Evolutionary conservation across 2,888 invertebrate species (phyloP), one percentile per base, ranked within the genome.

Genomic region (Sminthurinus aureus): DNA sequence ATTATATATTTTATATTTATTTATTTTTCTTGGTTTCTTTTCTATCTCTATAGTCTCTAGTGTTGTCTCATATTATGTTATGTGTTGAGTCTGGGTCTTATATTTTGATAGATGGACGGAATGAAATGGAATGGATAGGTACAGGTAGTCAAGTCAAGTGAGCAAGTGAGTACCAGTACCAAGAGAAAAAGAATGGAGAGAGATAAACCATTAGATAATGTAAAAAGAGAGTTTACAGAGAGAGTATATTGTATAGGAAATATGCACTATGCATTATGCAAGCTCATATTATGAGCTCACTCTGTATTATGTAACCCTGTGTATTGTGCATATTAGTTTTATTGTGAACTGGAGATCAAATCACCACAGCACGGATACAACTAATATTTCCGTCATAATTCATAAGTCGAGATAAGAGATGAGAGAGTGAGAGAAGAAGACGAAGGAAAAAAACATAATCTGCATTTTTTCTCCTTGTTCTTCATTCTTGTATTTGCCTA

Each of bases 341-440:
- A 81, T 81, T 81, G 81, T 81, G 81, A 81, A 81, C 81, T 81
- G 58, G 81, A 81, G 81, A 81, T 81, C 81, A 81, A 81, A 81
- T 81, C 81, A 74, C 81, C 81, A 22, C 81, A 81, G 81, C 74
- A 81, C 81, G 81, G 81, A 81, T 81, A 81, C 81, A 58, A 73
- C 81, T 81, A 81, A 81, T 81, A 81, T 81, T 81, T 81, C 75
- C 75, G 81, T 81, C 81, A 81, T 81, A 81, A 81, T 81, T 81
- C 81, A 81, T 81, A 81, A 38, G 26, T 38, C n/a, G 26, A 81
- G 81, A 81, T 81, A 81, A 81, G 66, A 26, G 75, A 67, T 67
- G 79, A 66, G 67, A 58, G 76, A 52, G 22, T 1, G 78, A 74
- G 74, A 75, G 50, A 75, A 20, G 20, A 75, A 9, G 12, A 38